Percentiles rank a stretch among this genome's conserved stretches.
Conservation (phyloP, 2,113 vertebrate species). For the Ptilonorhynchus violaceus region DNA sequence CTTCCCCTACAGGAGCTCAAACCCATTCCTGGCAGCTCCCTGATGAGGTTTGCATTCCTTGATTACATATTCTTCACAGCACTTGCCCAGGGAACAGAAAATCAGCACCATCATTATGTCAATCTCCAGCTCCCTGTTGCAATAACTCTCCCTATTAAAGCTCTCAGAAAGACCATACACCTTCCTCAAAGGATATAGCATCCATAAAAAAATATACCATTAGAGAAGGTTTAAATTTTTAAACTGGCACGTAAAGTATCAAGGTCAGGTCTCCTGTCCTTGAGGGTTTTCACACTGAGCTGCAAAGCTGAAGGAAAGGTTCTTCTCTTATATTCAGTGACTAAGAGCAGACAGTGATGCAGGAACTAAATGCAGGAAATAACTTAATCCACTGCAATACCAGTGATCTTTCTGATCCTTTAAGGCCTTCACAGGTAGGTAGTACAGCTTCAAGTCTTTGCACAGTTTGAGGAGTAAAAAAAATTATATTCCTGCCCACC, state of each 20-base stretch:
- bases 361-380: background rate
- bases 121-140: background rate
- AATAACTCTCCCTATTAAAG: background rate
- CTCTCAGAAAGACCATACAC: background rate
- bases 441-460: background rate
- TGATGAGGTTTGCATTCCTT: background rate
- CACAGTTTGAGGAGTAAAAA: background rate
- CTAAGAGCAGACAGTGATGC: background rate
- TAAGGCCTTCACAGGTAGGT: background rate
- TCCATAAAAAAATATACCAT: background rate
- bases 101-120: background rate
- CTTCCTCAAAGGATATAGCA: background rate
- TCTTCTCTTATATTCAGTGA: background rate
- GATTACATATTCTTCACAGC: conserved; percentile 4
- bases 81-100: background rate
- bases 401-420: background rate
- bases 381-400: background rate
- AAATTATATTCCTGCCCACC: background rate
- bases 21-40: background rate
- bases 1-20: background rate
- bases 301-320: background rate
- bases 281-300: background rate
- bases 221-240: background rate
- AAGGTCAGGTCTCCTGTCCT: background rate
- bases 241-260: background rate